These are phyloP conservation scores for Bubo blakistoni DNA, from an alignment of 2,113 vertebrate species.

Conservation along the genomic window DNA sequence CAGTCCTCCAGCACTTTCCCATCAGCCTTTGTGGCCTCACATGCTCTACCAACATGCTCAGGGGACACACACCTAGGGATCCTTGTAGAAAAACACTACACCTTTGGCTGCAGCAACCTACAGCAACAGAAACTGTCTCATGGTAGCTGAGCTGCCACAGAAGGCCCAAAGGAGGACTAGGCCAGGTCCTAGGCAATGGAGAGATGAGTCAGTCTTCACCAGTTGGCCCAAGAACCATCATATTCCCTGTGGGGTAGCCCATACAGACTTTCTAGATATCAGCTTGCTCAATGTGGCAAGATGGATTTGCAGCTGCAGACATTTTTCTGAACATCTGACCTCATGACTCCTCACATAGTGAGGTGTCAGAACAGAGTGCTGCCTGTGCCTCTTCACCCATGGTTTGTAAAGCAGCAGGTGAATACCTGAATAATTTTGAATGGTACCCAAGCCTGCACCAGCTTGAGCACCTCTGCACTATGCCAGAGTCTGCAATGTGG, in stretches of 20 bases:
- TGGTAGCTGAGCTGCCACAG: background rate
- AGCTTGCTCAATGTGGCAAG: background rate
- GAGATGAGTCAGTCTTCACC: background rate
- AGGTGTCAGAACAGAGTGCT: background rate
- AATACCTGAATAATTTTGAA: background rate
- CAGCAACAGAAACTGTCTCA: background rate
- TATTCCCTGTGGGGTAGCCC: background rate
- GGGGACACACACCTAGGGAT: fast-evolving
- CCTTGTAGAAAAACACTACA: background rate
- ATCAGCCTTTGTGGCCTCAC: background rate
- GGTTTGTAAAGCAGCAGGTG: background rate
- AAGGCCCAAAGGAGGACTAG: background rate
- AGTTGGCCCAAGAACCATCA: background rate
- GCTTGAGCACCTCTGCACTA: background rate
- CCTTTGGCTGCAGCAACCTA: background rate
- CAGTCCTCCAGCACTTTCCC: background rate
- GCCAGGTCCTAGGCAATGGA: background rate
- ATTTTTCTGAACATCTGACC: background rate
- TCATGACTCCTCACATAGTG: background rate
- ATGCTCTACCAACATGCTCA: background rate
- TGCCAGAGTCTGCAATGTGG: background rate
- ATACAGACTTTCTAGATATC: background rate
- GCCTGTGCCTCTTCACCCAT: background rate
- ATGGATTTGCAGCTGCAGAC: background rate
- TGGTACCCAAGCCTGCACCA: background rate